Evolutionary conservation across 1,140 invertebrate species (phyloP), one percentile per base, ranked within the genome.

Genomic region (Arctopsyche grandis): DNA sequence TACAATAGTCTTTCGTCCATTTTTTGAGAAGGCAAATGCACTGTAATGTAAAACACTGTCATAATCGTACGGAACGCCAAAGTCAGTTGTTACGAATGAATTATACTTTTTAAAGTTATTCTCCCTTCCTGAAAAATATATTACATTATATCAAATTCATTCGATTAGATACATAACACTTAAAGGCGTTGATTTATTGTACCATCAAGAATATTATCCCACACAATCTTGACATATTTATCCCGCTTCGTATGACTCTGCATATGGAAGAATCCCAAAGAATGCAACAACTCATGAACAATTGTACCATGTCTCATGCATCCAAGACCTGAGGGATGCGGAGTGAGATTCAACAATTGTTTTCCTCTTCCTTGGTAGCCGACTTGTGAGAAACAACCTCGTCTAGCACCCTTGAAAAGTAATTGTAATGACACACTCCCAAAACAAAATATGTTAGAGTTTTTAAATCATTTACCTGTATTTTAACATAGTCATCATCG

Each of bases 41-140:
- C 91, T 93, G 84, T 96, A 96, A 84, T 96, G 95, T 91, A 96
- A 92, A 5, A 96, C 92, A 80, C 94, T 95, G 14, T 90, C 89
- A 82, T 94, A 96, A 85, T 96, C 95, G 80, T 95, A 96, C 0
- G 89, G 87, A 0, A 94, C 89, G 0, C 90, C 93, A 77, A 90
- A 91, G 29, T 88, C 90, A 80, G 88, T 87, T 0, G 91, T 90
- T 5, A 89, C 87, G n/a, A 89, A 85, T 0, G 86, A 84, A 0
- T 88, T 86, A 81, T 92, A 93, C 83, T 93, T 93, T 29, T 91
- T 89, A 83, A 94, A 94, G 83, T 94, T 93, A 82, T 91, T 88
- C 79, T 91, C 90, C 52, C 88, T 90, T 0, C 90, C 92, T 90
- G 81, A 85, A 0, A 84, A 86, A 0, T 83, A 76, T 16, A 80